A percentile compares a stretch with the other conserved stretches of the same genome.
Evolutionary conservation across 2,113 vertebrate genomes (phyloP).

Genomic region (Ranitomeya variabilis): DNA sequence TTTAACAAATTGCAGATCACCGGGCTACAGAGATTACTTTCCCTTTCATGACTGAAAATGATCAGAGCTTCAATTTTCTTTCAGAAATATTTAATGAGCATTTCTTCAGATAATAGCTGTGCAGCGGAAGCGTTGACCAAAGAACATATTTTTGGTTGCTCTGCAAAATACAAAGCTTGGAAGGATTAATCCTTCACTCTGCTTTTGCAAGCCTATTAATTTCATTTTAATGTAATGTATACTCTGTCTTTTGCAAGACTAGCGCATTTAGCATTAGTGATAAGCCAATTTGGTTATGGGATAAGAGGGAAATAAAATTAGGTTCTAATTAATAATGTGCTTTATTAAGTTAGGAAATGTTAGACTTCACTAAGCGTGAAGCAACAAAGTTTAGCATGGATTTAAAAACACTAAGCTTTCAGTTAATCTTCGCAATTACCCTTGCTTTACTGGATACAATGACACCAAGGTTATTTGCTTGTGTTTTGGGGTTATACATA

Average conservation of each 20-base stretch:
- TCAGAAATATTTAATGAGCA: slow-evolving; percentile 51
- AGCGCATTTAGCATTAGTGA: slow-evolving; percentile 42
- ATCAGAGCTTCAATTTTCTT: slow-evolving; percentile 45
- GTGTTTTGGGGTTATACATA: not conserved
- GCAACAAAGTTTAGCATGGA: slow-evolving; percentile 27
- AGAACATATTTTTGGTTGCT: slow-evolving; percentile 49
- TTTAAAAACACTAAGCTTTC: slow-evolving; percentile 8
- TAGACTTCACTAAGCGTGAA: slow-evolving; percentile 29
- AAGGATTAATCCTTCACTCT: slow-evolving; percentile 51
- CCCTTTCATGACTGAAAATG: slow-evolving; percentile 53
- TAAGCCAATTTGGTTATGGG: slow-evolving; percentile 49
- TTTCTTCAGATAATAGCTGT: slow-evolving; percentile 49
- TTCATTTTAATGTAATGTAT: slow-evolving; percentile 50
- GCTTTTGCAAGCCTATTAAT: slow-evolving; percentile 44
- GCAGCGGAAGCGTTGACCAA: slow-evolving; percentile 44
- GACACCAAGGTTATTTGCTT: not conserved
- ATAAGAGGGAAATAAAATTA: slow-evolving; percentile 43
- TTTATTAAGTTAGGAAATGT: slow-evolving; percentile 44
- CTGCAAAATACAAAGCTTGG: slow-evolving; percentile 47
- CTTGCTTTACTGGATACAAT: not conserved
- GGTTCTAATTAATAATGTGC: slow-evolving; percentile 47
- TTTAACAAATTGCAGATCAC: slow-evolving; percentile 52
- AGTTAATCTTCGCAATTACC: not conserved
- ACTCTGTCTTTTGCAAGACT: slow-evolving; percentile 38
- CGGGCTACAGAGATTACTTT: slow-evolving; percentile 46